These are phyloP conservation scores for Nicator chloris DNA, from an alignment of 2,113 vertebrate genomes.

Conservation along the genomic window DNA sequence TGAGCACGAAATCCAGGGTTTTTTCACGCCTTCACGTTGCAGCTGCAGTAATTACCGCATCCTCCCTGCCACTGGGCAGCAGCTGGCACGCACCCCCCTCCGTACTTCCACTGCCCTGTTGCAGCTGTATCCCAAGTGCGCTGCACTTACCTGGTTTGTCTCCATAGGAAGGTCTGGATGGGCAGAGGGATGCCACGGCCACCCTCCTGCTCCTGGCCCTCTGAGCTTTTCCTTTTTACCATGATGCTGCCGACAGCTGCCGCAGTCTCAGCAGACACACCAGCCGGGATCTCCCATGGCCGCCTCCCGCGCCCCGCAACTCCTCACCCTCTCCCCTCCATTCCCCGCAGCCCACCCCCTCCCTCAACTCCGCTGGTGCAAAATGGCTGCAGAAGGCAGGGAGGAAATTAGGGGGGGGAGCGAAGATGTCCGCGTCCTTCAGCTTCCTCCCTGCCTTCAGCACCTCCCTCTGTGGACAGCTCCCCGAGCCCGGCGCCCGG, in stretches of 20 bases:
- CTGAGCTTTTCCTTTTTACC: conserved; percentile 98
- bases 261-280: neutral
- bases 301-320: neutral
- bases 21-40: neutral
- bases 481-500: neutral
- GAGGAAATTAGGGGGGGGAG: conserved; percentile 51
- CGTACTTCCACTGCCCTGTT: neutral
- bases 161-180: conserved; percentile 98
- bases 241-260: conserved; percentile 71
- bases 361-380: conserved; percentile 63
- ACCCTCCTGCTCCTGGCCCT: conserved; percentile 90
- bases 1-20: neutral
- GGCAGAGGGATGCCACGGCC: conserved; percentile 93
- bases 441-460: conserved; percentile 72
- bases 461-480: conserved; percentile 83
- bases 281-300: neutral
- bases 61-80: neutral
- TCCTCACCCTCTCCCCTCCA: neutral
- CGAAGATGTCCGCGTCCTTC: conserved; percentile 64
- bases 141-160: conserved; percentile 92
- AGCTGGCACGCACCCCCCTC: neutral
- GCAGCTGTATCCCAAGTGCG: neutral
- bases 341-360: neutral
- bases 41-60: neutral
- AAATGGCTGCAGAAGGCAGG: conserved; percentile 85